These are phyloP conservation scores for Syrmaticus mikado DNA, from an alignment of 2,113 vertebrate species.

Conservation along the genomic window DNA sequence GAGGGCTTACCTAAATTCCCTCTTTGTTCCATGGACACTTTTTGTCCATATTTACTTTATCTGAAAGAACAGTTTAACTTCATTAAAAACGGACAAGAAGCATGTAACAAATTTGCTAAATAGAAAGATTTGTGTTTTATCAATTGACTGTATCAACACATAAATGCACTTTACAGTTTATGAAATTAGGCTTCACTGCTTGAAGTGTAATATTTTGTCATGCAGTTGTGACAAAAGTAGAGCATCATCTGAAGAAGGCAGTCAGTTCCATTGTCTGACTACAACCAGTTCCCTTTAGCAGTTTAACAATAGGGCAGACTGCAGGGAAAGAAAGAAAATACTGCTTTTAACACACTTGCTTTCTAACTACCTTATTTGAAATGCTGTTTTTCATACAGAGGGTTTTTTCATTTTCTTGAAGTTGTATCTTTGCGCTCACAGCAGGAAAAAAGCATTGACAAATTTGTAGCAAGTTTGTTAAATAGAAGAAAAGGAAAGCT, in stretches of 20 bases:
- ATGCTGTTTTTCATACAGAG: background rate
- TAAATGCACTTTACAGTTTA: background rate
- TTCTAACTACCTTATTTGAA: background rate
- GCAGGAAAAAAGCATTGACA: background rate
- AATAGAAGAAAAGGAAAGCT: background rate
- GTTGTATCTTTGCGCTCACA: background rate
- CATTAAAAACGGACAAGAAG: background rate
- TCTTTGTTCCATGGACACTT: background rate
- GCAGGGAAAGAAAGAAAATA: background rate
- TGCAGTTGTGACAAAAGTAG: background rate
- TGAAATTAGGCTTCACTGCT: background rate
- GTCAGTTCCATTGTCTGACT: background rate
- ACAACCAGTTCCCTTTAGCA: background rate
- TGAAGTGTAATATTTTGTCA: background rate
- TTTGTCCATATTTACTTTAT: background rate
- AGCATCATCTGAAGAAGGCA: background rate
- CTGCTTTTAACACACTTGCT: background rate
- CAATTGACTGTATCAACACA: background rate
- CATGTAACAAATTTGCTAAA: background rate
- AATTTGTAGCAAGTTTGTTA: background rate
- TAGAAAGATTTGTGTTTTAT: background rate
- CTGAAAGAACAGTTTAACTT: conserved; percentile 3
- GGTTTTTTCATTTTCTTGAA: background rate
- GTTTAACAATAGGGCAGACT: background rate
- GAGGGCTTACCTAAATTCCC: background rate